phyloP scores from a whole-genome alignment of 2,888 invertebrate genomes.

The Drepana falcataria region DNA sequence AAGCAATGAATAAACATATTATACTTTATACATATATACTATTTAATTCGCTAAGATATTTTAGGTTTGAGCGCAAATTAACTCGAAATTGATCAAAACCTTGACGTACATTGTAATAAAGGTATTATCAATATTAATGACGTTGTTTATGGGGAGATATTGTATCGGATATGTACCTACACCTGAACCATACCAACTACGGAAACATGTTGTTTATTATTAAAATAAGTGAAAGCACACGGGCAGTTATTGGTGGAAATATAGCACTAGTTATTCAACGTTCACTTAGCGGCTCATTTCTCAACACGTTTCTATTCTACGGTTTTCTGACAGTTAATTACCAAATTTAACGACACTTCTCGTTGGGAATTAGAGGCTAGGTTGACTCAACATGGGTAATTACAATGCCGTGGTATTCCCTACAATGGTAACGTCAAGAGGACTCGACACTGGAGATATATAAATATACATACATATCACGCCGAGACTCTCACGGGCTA shows the following conservation, averaged over 20 bases:
- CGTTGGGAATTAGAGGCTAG: too few relatives aligned
- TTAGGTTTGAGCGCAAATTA: not conserved
- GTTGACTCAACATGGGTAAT: too few relatives aligned
- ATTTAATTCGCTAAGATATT: not conserved
- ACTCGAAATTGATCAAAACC: not conserved
- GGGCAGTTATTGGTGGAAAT: not conserved
- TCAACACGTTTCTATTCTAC: not conserved
- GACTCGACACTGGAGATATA: too few relatives aligned
- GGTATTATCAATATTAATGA: constrained; percentile 7
- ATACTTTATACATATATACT: too few relatives aligned
- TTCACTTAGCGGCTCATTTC: not conserved
- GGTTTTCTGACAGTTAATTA: not conserved
- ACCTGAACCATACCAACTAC: constrained; percentile 7
- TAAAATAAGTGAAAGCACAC: constrained; percentile 13
- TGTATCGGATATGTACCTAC: not conserved
- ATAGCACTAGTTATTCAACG: not conserved
- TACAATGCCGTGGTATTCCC: too few relatives aligned
- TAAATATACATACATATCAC: too few relatives aligned
- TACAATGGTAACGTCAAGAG: too few relatives aligned
- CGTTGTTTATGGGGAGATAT: not conserved
- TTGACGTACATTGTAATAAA: constrained; percentile 4
- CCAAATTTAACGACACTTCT: too few relatives aligned
- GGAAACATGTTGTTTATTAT: constrained; percentile 13
- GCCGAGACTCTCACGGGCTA: too few relatives aligned
- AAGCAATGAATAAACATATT: not conserved